Base-by-base conservation (phyloP, 1,140 invertebrate genomes). In the Drosophila littoralis region DNA sequence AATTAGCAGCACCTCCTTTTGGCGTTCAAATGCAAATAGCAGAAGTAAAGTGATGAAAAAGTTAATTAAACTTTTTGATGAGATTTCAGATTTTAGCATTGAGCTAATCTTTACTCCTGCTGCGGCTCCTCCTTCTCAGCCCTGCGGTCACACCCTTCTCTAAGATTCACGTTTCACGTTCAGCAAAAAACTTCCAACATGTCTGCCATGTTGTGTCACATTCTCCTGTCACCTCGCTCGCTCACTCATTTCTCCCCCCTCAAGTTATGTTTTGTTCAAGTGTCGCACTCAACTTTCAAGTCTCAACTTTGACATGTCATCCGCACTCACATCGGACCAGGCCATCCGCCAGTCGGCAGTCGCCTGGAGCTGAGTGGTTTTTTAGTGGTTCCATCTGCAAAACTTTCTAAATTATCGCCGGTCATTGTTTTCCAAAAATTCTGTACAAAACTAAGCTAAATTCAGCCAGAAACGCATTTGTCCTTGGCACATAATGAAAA, bases 11-110 rank as follows among this genome's bases (percentile, higher is more conserved):
- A 43, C 43, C 48, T 43, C 8, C 33, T 48, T 52, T 13, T 35
- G 51, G 13, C 55, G 43, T 38, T 46, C 43, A 64, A 80, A 78
- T 75, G 80, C 77, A 89, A 82, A 84, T 68, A 84, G 70, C 84
- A 89, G 63, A 80, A 83, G 74, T 80, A 81, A 88, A 89, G 84
- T 89, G 83, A 88, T 88, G 83, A 89, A 88, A 88, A 88, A 88
- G 80, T 88, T 88, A 88, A 88, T 88, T 88, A 88, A 88, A 88
- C 83, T 88, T 88, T 89, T 88, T 88, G 83, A 88, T 88, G 83
- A 89, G 83, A 88, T 88, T 88, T 54, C 64, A 80, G 79, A 85
- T 77, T 81, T 85, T 52, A 65, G 65, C 77, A 80, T 63, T 61
- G 35, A 32, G 13, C 50, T 6, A 64, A 22, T 33, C 33, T n/a